Base-by-base conservation (phyloP, 2,888 invertebrate species). In the Drosophila koepferae region DNA sequence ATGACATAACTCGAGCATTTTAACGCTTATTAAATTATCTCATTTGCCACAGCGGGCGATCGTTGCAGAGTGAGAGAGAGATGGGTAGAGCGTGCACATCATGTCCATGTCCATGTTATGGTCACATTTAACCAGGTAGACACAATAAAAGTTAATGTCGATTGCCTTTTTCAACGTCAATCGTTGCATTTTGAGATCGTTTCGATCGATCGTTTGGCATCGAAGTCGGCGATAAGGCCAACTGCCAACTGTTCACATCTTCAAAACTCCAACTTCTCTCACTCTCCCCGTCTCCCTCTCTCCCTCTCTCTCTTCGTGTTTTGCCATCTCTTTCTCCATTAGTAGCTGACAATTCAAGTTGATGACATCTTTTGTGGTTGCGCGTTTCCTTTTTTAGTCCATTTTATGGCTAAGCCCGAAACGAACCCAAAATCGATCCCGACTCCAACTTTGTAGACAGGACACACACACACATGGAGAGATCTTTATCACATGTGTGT, bases 21-120 rank as follows among this genome's bases (percentile, higher is more conserved):
- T 91, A 91, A 91, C 91, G 91, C 91, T 91, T 91, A 92, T 91
- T 92, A 92, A 91, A 91, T 91, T 91, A 91, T 92, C 92, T 91
- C 91, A 92, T 91, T 91, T 92, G 82, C 84, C 83, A 77, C 86
- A 78, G 86, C 88, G 89, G 86, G 88, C 90, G 86, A 88, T 81
- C 83, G 48, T 10, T 23, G 46, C 46, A n/a, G 7, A n/a, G 8
- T 48, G 54, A 38, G 20, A 43, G 3, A 36, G 20, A 12, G 41
- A 18, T n/a, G n/a, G 36, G 3, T 28, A 12, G n/a, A 2, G 41
- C 6, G 41, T 0, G n/a, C n/a, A 4, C 18, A 2, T 18, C 43
- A 38, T 34, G 36, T 18, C 18, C 58, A 34, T 59, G 59, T 4
- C 34, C 59, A n/a, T 18, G 48, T 40, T 28, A 31, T 60, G 60